Conservation (phyloP, 1,140 invertebrate species). For the Linepithema humile region DNA sequence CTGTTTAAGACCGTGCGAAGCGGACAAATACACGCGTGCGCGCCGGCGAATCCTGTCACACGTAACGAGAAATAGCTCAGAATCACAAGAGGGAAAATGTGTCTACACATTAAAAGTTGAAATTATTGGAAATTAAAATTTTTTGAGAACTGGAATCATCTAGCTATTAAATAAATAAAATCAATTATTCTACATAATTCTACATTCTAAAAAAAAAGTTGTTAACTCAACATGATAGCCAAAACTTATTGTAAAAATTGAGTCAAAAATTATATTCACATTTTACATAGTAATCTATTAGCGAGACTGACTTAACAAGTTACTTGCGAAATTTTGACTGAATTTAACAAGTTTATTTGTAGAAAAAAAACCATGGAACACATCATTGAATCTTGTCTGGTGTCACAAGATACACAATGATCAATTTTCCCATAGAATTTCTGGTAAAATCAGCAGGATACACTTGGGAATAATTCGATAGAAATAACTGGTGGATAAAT, state of each 20-base stretch:
- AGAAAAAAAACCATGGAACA: too few relatives aligned
- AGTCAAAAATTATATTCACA: neutral
- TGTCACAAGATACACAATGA: slow-evolving; percentile 4
- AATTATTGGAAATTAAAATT: too few relatives aligned
- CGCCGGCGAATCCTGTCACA: neutral
- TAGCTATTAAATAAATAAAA: too few relatives aligned
- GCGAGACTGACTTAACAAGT: neutral
- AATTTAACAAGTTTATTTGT: neutral
- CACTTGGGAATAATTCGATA: slow-evolving; percentile 63
- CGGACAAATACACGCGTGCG: slow-evolving; percentile 62
- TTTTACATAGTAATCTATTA: neutral
- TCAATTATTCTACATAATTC: too few relatives aligned
- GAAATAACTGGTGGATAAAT: slow-evolving; percentile 60
- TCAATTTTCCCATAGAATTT: slow-evolving; percentile 35
- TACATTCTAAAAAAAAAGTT: too few relatives aligned
- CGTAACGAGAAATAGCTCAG: too few relatives aligned
- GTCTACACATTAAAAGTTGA: too few relatives aligned
- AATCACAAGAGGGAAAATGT: too few relatives aligned
- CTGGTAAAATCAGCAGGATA: slow-evolving; percentile 40
- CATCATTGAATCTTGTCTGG: too few relatives aligned
- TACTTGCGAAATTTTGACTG: neutral
- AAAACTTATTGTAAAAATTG: neutral
- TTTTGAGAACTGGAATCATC: too few relatives aligned
- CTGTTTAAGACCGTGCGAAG: slow-evolving; percentile 70
- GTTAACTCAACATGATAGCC: too few relatives aligned